Evolutionary conservation across 2,888 invertebrate genomes (phyloP).

Genomic region (Zhuqinia jingwanae): DNA sequence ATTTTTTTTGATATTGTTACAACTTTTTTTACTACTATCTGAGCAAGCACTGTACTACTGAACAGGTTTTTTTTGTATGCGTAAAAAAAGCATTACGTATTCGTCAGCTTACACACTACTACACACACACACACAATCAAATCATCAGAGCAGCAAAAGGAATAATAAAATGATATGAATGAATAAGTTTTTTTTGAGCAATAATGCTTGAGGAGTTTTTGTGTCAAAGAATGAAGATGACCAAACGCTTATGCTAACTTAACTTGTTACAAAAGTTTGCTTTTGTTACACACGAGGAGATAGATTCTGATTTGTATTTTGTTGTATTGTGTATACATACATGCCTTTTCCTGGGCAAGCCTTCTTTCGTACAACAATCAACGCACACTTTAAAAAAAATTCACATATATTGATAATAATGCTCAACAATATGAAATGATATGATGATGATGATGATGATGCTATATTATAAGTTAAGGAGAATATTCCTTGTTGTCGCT

Average conservation of each 20-base stretch:
- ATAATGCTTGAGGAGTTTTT: slow-evolving; percentile 20
- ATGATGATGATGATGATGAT: too few relatives aligned
- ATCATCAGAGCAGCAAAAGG: background rate
- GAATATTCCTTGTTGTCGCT: slow-evolving; percentile 12
- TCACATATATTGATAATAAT: too few relatives aligned
- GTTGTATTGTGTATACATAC: too few relatives aligned
- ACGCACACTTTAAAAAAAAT: too few relatives aligned
- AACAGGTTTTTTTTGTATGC: slow-evolving; percentile 57
- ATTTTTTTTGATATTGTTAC: slow-evolving; percentile 28
- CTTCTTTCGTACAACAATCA: too few relatives aligned
- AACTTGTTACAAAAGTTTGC: background rate
- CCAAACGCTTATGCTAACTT: slow-evolving; percentile 13
- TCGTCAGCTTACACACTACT: background rate
- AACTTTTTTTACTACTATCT: background rate
- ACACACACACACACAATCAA: background rate
- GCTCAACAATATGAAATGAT: too few relatives aligned
- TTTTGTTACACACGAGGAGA: background rate
- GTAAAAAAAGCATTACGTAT: background rate
- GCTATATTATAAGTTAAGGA: background rate
- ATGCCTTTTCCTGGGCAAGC: too few relatives aligned
- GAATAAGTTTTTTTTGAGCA: slow-evolving; percentile 1
- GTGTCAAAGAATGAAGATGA: slow-evolving; percentile 49
- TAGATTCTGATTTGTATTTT: too few relatives aligned
- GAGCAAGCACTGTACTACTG: background rate
- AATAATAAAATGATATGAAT: slow-evolving; percentile 37